phyloP scores from a whole-genome alignment of 2,888 invertebrate genomes.

The Clanis bilineata region DNA sequence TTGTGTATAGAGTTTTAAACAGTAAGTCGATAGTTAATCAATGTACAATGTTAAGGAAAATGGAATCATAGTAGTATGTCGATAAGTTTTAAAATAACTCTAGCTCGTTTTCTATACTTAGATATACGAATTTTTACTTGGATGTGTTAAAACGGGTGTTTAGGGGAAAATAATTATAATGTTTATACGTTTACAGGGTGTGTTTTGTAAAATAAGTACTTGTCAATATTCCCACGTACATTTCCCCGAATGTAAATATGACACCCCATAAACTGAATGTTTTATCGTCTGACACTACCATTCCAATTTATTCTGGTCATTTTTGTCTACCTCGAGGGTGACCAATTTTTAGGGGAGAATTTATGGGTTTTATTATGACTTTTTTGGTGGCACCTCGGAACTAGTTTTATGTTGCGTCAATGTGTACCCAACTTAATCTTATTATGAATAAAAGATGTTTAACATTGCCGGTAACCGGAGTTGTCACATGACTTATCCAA shows the following conservation, averaged over 20 bases:
- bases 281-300: slow-evolving; percentile 78
- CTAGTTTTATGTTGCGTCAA: slow-evolving; percentile 9
- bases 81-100: neutral
- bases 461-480: neutral
- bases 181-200: slow-evolving; percentile 19
- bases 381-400: slow-evolving; percentile 44
- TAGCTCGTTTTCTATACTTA: neutral
- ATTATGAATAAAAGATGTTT: slow-evolving; percentile 12
- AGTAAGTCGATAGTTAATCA: neutral
- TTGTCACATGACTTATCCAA: neutral
- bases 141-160: neutral
- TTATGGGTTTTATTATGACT: slow-evolving; percentile 66
- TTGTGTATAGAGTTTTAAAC: neutral
- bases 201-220: slow-evolving; percentile 44
- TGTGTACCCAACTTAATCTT: slow-evolving; percentile 13
- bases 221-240: slow-evolving; percentile 70
- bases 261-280: slow-evolving; percentile 81
- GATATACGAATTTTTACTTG: no score
- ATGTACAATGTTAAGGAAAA: neutral
- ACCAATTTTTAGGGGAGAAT: slow-evolving; percentile 76
- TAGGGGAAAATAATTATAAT: neutral
- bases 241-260: slow-evolving; percentile 79
- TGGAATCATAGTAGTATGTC: neutral
- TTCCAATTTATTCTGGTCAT: slow-evolving; percentile 82
- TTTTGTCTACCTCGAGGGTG: slow-evolving; percentile 77